Percentiles rank a stretch among this genome's conserved stretches.
phyloP scores from a whole-genome alignment of 2,113 vertebrate species.

The Barnardius zonarius region DNA sequence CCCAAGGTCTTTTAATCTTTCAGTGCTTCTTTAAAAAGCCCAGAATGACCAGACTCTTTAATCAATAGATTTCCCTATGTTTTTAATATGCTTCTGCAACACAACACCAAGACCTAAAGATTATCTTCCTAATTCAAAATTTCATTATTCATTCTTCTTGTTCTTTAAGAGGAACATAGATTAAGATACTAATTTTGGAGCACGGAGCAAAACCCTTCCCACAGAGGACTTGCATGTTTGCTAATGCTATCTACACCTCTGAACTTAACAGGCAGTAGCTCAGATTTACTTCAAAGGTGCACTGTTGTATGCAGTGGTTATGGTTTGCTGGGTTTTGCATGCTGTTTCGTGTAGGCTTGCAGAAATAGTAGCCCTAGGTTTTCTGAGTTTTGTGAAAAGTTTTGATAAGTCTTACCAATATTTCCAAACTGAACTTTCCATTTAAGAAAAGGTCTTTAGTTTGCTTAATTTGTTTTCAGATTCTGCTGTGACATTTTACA shows the following conservation, averaged over 20 bases:
- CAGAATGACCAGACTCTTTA: background rate
- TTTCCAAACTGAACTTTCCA: background rate
- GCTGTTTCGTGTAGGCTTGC: background rate
- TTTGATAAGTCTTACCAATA: background rate
- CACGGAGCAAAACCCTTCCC: background rate
- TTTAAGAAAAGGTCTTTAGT: background rate
- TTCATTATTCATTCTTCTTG: background rate
- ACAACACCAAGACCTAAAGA: background rate
- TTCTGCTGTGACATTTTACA: background rate
- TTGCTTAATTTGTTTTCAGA: background rate
- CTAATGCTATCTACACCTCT: background rate
- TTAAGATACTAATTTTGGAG: background rate
- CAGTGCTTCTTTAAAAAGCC: background rate
- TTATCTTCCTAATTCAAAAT: background rate
- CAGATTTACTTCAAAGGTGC: background rate
- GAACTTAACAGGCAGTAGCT: background rate
- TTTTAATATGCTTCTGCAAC: background rate
- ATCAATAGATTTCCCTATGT: background rate
- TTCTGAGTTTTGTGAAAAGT: background rate
- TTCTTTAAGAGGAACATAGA: background rate
- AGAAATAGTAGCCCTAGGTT: background rate
- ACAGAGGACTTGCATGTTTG: background rate
- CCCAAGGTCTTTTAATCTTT: background rate
- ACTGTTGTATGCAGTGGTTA: background rate
- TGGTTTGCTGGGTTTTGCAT: background rate